Conservation (phyloP, 2,113 vertebrate genomes). For the Percopsis transmontana region DNA sequence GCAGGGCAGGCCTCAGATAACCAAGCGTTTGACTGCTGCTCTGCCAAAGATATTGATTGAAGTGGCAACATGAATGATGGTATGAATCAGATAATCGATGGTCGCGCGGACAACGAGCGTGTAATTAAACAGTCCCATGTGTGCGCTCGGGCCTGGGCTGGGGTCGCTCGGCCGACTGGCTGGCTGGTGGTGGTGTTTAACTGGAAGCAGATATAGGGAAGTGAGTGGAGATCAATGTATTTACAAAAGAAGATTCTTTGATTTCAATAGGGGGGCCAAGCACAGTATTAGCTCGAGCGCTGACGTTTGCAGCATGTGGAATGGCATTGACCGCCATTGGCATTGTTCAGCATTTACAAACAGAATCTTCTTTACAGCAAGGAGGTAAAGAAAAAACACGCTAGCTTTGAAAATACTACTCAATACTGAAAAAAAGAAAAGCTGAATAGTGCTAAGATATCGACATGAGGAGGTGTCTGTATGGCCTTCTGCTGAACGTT, state of each 20-base stretch:
- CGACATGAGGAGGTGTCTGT: too few species aligned
- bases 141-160: conserved; percentile 34
- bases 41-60: conserved; percentile 59
- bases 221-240: conserved; percentile 49
- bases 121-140: conserved; percentile 71
- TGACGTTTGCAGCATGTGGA: too few species aligned
- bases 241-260: neutral
- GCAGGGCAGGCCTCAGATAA: conserved; percentile 7
- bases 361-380: too few species aligned
- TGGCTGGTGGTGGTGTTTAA: conserved; percentile 47
- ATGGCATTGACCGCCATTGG: too few species aligned
- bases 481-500: neutral
- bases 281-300: too few species aligned
- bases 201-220: conserved; percentile 29
- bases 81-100: conserved; percentile 64
- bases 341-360: too few species aligned
- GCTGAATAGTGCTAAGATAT: too few species aligned
- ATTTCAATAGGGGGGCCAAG: neutral
- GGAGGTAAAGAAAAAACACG: too few species aligned
- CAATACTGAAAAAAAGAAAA: too few species aligned
- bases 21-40: conserved; percentile 31
- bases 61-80: conserved; percentile 64
- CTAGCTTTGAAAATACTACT: too few species aligned
- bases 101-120: conserved; percentile 45
- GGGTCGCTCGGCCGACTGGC: conserved; percentile 54